These are phyloP conservation scores for Schizopygopsis pylzovi DNA, from an alignment of 2,797 vertebrate genomes.

Conservation along the genomic window DNA sequence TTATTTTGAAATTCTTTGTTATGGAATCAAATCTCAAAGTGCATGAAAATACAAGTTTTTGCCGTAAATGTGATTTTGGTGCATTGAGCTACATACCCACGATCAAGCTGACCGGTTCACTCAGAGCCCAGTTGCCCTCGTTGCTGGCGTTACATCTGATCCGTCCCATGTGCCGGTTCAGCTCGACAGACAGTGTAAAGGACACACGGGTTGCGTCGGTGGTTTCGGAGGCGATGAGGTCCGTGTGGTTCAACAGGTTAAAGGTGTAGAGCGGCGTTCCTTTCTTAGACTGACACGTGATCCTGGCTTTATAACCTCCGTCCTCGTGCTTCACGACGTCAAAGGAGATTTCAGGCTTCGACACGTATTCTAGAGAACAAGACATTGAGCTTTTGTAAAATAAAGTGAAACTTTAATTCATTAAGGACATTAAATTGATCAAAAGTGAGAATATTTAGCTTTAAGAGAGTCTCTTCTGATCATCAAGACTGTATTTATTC, in stretches of 20 bases:
- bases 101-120: constrained; percentile 16
- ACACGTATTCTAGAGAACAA: constrained; percentile 64
- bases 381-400: not conserved
- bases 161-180: constrained; percentile 27
- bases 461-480: too few species aligned
- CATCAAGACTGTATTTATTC: too few species aligned
- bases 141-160: constrained; percentile 56
- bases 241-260: constrained; percentile 59
- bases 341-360: constrained; percentile 67
- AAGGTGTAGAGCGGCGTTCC: constrained; percentile 69
- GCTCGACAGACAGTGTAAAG: constrained; percentile 58
- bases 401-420: not conserved
- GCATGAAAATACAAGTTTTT: not conserved
- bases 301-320: constrained; percentile 48
- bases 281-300: constrained; percentile 67
- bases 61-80: not conserved
- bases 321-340: constrained; percentile 59
- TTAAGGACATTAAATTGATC: not conserved
- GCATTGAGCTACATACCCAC: constrained; percentile 32
- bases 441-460: not conserved
- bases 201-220: not conserved
- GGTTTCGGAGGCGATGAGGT: not conserved
- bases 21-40: not conserved
- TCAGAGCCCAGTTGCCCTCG: constrained; percentile 54
- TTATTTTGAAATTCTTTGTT: not conserved